Evolutionary conservation across 2,888 invertebrate genomes (phyloP).

Genomic region (Tipula confusa): DNA sequence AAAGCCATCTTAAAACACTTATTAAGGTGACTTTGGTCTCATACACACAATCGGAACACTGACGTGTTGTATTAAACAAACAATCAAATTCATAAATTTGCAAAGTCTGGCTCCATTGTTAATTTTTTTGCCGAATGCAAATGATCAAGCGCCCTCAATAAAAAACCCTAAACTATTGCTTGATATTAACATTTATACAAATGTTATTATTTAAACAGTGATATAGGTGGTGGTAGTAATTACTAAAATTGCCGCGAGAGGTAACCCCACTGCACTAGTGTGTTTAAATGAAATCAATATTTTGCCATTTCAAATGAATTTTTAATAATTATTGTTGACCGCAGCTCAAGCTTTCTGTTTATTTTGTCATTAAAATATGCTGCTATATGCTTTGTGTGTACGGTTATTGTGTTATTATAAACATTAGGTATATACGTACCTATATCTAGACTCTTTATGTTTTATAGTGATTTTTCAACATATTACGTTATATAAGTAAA

Average conservation of each 20-base stretch:
- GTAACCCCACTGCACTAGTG: not conserved
- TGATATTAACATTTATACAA: not conserved
- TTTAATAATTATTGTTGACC: constrained; percentile 34
- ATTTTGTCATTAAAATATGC: not conserved
- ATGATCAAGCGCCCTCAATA: no score
- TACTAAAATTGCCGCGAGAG: not conserved
- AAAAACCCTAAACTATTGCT: no score
- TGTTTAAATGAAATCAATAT: constrained; percentile 20
- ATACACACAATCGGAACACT: no score
- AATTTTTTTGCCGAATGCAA: no score
- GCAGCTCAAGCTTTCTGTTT: not conserved
- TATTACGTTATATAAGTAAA: not conserved
- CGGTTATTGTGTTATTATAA: not conserved
- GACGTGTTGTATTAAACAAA: no score
- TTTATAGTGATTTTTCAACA: not conserved
- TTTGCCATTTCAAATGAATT: constrained; percentile 36
- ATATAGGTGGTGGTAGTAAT: no score
- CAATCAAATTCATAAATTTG: no score
- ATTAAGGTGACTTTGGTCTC: no score
- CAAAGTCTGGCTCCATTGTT: no score
- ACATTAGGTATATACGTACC: not conserved
- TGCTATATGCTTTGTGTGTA: not conserved
- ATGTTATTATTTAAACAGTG: constrained; percentile 20
- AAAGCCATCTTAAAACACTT: no score
- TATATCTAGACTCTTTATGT: not conserved